Conservation (phyloP, 1,140 invertebrate species). For the Drusus annulatus region DNA sequence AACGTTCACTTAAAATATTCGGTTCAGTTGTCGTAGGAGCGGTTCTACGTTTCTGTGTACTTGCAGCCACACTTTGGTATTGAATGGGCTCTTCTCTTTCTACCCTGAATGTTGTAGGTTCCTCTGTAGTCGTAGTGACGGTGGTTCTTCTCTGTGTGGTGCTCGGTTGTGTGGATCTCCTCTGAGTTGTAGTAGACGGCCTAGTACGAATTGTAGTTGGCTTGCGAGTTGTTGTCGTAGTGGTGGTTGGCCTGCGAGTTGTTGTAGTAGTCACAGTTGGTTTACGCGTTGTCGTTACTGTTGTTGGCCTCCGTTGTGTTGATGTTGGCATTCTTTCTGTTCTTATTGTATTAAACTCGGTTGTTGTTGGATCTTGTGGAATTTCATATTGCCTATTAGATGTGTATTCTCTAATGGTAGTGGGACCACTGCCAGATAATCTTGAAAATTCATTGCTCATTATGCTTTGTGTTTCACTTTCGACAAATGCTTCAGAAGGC, state of each 20-base stretch:
- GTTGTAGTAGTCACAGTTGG: constrained; percentile 57
- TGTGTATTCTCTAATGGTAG: neutral
- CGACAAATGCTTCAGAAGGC: constrained; percentile 4
- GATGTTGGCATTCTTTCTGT: constrained; percentile 15
- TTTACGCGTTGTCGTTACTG: constrained; percentile 38
- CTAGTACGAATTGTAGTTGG: constrained; percentile 65
- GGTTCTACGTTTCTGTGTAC: constrained; percentile 46
- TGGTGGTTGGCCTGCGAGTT: constrained; percentile 49
- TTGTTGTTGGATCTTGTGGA: constrained; percentile 50
- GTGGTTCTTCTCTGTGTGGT: neutral
- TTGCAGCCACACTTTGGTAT: constrained; percentile 8
- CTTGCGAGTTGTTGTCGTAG: constrained; percentile 58
- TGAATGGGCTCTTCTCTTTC: constrained; percentile 2
- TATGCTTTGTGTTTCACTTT: constrained; percentile 10
- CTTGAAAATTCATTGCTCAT: neutral
- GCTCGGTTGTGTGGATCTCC: constrained; percentile 42
- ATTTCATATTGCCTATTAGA: constrained; percentile 14
- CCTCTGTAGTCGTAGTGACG: neutral
- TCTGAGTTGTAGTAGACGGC: constrained; percentile 40
- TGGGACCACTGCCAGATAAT: neutral
- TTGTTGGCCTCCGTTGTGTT: constrained; percentile 58
- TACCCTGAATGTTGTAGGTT: neutral
- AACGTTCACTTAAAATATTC: neutral
- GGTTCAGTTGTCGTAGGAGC: constrained; percentile 39
- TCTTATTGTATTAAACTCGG: constrained; percentile 53